phyloP scores from a whole-genome alignment of 92 coral and sea anemone species.

The Plumapathes pennacea region DNA sequence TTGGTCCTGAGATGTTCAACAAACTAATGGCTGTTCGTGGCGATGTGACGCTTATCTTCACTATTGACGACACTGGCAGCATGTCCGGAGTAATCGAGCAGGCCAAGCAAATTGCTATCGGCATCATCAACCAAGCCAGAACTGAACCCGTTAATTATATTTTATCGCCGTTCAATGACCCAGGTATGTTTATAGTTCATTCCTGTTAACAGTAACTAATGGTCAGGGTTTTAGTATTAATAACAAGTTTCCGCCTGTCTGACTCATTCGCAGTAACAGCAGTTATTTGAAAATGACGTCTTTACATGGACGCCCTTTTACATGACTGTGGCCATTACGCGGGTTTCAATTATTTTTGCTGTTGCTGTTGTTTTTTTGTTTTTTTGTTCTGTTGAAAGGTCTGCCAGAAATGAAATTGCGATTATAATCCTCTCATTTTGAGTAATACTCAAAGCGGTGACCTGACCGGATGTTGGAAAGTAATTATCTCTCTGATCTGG shows the following conservation, averaged over 20 bases:
- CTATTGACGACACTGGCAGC: conserved; percentile 70
- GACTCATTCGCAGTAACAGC: background rate
- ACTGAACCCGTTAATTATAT: conserved; percentile 54
- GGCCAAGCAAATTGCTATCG: conserved; percentile 52
- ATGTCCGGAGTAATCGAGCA: conserved; percentile 52
- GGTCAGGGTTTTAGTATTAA: background rate
- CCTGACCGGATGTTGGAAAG: no score
- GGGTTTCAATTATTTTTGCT: no score
- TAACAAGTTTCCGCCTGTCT: conserved; percentile 26
- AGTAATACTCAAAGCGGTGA: no score
- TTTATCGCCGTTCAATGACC: conserved; percentile 74
- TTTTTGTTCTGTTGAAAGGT: no score
- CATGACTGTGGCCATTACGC: no score
- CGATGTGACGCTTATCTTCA: conserved; percentile 68
- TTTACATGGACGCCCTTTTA: no score
- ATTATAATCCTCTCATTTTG: no score
- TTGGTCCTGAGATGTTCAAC: conserved; percentile 40
- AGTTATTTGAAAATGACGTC: background rate
- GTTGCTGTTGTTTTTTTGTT: no score
- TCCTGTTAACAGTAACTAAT: background rate
- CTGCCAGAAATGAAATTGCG: no score
- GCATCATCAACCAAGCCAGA: conserved; percentile 51
- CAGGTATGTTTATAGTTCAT: conserved; percentile 35
- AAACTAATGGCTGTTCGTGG: conserved; percentile 68
- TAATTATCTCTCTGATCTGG: no score